A percentile compares a stretch with the other conserved stretches of the same genome.
Conservation (phyloP, 2,797 vertebrate species). For the Naso thynnoides region DNA sequence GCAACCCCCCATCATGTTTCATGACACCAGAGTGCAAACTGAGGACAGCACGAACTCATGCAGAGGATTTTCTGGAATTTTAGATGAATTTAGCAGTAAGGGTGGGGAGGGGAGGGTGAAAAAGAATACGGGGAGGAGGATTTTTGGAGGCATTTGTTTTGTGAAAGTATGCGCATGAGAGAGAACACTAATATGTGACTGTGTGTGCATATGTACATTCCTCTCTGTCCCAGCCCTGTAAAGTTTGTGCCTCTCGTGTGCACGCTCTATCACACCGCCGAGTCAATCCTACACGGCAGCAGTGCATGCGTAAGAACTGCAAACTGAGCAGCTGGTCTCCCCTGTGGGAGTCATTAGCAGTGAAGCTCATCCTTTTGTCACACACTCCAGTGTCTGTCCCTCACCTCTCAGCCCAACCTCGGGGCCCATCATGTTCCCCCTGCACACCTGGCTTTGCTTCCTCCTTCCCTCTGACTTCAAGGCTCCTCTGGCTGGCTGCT, state of each 20-base stretch:
- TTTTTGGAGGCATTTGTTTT: neutral
- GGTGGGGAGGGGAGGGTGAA: neutral
- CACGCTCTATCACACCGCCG: constrained; percentile 31
- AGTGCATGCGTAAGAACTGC: constrained; percentile 49
- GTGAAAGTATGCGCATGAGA: neutral
- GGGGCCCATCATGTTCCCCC: constrained; percentile 64
- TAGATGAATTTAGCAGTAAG: constrained; percentile 16
- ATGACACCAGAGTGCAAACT: constrained; percentile 51
- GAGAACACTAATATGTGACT: neutral
- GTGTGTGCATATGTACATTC: neutral
- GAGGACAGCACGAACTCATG: constrained; percentile 45
- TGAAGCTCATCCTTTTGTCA: constrained; percentile 84
- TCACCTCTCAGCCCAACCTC: constrained; percentile 77
- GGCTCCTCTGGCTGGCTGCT: constrained; percentile 68
- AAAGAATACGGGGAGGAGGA: neutral
- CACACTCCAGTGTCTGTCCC: constrained; percentile 78
- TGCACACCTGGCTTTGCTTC: constrained; percentile 72
- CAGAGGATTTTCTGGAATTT: constrained; percentile 24
- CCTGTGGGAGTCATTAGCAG: constrained; percentile 84
- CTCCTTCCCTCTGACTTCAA: constrained; percentile 65
- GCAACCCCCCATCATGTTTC: constrained; percentile 32
- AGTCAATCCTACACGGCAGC: constrained; percentile 41
- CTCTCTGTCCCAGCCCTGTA: constrained; percentile 35
- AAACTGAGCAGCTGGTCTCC: constrained; percentile 79
- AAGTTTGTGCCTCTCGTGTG: constrained; percentile 45